Percentiles rank a stretch among this genome's conserved stretches.
Conservation (phyloP, 2,113 vertebrate genomes). For the Platysternon megacephalum region DNA sequence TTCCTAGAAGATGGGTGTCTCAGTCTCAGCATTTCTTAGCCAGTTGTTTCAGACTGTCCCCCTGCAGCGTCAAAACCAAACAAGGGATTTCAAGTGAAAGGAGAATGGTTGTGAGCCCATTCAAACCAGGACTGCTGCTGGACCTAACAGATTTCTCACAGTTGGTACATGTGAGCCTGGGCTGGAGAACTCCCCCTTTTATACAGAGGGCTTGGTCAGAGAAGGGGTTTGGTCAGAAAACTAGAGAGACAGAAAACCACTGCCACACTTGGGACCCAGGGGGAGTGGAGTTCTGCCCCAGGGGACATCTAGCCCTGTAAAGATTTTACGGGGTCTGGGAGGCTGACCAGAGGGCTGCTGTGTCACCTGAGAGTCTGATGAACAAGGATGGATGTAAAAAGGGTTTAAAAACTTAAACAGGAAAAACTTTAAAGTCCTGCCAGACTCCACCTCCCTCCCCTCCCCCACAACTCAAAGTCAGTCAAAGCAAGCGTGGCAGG, state of each 20-base stretch:
- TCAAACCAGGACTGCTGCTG: not conserved
- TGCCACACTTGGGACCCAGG: not conserved
- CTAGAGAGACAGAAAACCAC: not conserved
- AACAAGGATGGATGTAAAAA: not conserved
- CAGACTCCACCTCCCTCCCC: too few species aligned
- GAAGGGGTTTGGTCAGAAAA: not conserved
- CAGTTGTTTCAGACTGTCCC: not conserved
- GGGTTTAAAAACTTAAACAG: not conserved
- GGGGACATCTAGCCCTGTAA: too few species aligned
- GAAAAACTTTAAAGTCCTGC: not conserved
- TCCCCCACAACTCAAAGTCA: not conserved
- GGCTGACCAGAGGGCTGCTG: not conserved
- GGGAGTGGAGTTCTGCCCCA: not conserved
- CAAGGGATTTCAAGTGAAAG: not conserved
- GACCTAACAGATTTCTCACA: not conserved
- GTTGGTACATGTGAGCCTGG: rapidly evolving
- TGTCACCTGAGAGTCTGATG: not conserved
- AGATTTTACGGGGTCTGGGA: not conserved
- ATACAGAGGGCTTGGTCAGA: not conserved
- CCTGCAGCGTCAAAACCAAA: not conserved
- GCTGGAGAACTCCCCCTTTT: not conserved
- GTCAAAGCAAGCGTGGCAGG: not conserved
- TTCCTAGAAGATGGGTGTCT: not conserved
- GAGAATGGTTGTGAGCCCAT: not conserved
- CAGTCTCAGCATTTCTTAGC: rapidly evolving